Evolutionary conservation across 1,140 invertebrate species (phyloP).

Genomic region (Oncopeltus fasciatus): DNA sequence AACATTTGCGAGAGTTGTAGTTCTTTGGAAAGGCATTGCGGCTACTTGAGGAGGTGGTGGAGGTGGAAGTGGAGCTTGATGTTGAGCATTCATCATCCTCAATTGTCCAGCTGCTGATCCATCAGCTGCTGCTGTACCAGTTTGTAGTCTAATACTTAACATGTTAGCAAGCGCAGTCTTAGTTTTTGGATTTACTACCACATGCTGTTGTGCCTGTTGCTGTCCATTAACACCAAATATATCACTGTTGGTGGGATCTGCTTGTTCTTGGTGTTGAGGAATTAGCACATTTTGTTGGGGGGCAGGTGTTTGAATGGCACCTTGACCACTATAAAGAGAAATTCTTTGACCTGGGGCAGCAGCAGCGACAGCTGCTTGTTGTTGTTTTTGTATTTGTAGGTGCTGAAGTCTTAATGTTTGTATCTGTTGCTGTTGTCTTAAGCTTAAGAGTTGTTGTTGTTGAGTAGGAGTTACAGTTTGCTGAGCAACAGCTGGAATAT

Average conservation of each 20-base stretch:
- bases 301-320: neutral
- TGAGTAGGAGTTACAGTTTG: slow-evolving; percentile 26
- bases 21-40: slow-evolving; percentile 28
- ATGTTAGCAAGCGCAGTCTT: slow-evolving; percentile 91
- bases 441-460: slow-evolving; percentile 29
- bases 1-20: slow-evolving; percentile 35
- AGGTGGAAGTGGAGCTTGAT: slow-evolving; percentile 40
- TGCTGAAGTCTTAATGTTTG: slow-evolving; percentile 33
- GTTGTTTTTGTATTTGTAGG: slow-evolving; percentile 26
- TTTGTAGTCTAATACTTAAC: slow-evolving; percentile 73
- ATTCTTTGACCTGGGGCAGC: slow-evolving; percentile 22
- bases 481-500: slow-evolving; percentile 19
- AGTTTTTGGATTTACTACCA: slow-evolving; percentile 71
- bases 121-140: slow-evolving; percentile 30
- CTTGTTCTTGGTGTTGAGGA: slow-evolving; percentile 10
- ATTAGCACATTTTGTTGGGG: slow-evolving; percentile 8
- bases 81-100: slow-evolving; percentile 61
- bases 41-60: slow-evolving; percentile 32
- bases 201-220: slow-evolving; percentile 26
- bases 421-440: slow-evolving; percentile 37
- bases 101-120: slow-evolving; percentile 31
- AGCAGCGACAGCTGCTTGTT: slow-evolving; percentile 29
- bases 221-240: slow-evolving; percentile 9
- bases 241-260: neutral
- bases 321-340: slow-evolving; percentile 16